A percentile compares a stretch with the other conserved stretches of the same genome.
These are phyloP conservation scores for Dicranocentrus wangi DNA, from an alignment of 2,888 invertebrate species.

Conservation along the genomic window DNA sequence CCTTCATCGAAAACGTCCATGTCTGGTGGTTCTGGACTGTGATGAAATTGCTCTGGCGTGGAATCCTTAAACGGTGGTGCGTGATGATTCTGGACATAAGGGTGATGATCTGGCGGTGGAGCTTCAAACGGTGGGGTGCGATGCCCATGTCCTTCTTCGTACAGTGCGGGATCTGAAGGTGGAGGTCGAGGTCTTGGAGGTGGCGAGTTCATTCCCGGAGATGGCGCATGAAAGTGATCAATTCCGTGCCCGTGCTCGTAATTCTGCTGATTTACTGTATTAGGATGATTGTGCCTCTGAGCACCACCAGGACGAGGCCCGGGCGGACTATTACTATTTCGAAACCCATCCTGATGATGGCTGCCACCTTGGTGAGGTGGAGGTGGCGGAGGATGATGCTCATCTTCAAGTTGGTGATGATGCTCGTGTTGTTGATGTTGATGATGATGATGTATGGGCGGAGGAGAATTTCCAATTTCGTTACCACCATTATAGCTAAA, in stretches of 20 bases:
- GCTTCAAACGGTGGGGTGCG: constrained; percentile 19
- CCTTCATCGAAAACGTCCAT: constrained; percentile 32
- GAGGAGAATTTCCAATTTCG: constrained; percentile 24
- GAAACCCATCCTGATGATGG: background rate
- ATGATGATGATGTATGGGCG: background rate
- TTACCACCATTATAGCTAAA: constrained; percentile 3
- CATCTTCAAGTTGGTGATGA: no score
- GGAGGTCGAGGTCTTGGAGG: constrained; percentile 32
- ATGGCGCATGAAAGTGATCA: constrained; percentile 41
- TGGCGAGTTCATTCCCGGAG: constrained; percentile 18
- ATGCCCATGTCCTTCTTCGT: constrained; percentile 23
- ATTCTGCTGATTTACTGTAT: constrained; percentile 23
- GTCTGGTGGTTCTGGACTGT: constrained; percentile 15
- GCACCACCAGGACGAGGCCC: background rate
- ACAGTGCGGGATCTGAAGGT: background rate
- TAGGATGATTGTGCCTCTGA: constrained; percentile 24
- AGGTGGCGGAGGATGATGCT: constrained; percentile 1
- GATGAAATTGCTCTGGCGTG: background rate
- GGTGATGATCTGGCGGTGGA: background rate
- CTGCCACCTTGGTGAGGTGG: background rate
- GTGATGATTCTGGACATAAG: constrained; percentile 18
- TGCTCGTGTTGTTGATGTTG: background rate
- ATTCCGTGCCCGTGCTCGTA: constrained; percentile 15
- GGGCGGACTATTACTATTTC: background rate
- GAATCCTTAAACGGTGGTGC: constrained; percentile 29